phyloP scores from a whole-genome alignment of 2,113 vertebrate genomes.

The Ceratotherium simum region DNA sequence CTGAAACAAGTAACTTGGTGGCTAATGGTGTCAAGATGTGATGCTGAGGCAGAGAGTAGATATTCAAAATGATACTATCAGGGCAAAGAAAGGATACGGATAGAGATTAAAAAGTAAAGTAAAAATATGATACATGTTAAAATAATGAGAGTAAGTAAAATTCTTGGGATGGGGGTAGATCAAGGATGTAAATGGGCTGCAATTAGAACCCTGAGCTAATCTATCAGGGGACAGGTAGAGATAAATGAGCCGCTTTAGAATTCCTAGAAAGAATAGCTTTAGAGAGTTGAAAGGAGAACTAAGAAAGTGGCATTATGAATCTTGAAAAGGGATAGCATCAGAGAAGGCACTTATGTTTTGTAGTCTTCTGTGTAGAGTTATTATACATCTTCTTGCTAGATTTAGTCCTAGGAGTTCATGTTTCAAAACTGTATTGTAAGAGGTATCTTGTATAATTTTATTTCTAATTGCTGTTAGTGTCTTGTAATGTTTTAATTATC shows the following conservation, averaged over 20 bases:
- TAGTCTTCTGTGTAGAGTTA: no score
- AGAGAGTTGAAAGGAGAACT: neutral
- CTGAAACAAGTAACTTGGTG: neutral
- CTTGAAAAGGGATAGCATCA: neutral
- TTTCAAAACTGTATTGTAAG: no score
- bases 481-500: no score
- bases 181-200: neutral
- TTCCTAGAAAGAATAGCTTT: neutral
- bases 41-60: neutral
- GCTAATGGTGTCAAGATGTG: neutral
- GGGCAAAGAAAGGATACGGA: neutral
- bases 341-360: no score
- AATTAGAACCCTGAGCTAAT: neutral
- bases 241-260: neutral
- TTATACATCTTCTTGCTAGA: no score
- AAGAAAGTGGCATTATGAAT: neutral
- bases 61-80: neutral
- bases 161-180: neutral
- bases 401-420: no score
- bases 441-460: no score
- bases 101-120: neutral
- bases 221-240: neutral
- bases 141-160: conserved; percentile 3
- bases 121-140: neutral
- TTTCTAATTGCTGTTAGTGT: no score